These are phyloP conservation scores for Pogonocichla stellata DNA, from an alignment of 2,113 vertebrate genomes.

Conservation along the genomic window DNA sequence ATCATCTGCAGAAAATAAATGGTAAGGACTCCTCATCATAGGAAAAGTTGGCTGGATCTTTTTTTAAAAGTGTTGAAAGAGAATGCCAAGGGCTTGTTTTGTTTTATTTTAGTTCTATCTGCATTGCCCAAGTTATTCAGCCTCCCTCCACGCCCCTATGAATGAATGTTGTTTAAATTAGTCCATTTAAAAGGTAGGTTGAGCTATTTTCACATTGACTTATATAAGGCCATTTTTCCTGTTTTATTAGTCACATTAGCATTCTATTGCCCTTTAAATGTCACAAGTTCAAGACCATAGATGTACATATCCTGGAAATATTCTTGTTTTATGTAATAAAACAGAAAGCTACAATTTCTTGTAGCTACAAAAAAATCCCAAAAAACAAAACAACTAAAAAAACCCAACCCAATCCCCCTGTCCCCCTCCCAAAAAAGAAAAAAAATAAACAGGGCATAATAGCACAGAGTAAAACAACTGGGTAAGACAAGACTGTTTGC, in stretches of 20 bases:
- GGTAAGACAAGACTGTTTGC: neutral
- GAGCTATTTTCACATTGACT: conserved; percentile 7
- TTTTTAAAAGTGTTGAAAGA: neutral
- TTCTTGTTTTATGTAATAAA: conserved; percentile 59
- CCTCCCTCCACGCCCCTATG: neutral
- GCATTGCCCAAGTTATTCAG: neutral
- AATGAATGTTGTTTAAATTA: conserved; percentile 45
- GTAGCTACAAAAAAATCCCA: no score
- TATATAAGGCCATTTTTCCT: conserved; percentile 54
- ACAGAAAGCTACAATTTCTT: conserved; percentile 33
- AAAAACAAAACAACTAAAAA: conserved; percentile 4
- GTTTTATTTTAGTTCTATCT: conserved; percentile 6
- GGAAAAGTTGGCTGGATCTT: neutral
- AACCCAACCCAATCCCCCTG: no score
- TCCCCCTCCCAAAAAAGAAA: neutral
- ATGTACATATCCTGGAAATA: conserved; percentile 38
- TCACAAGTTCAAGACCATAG: conserved; percentile 68
- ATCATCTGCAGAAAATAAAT: no score
- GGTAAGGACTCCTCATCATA: neutral
- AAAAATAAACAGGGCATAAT: neutral
- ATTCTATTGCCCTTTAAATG: conserved; percentile 72
- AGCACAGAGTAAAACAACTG: neutral
- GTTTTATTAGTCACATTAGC: conserved; percentile 71
- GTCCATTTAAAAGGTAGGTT: conserved; percentile 19
- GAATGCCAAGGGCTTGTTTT: neutral